Conservation (phyloP, 2,113 vertebrate genomes). For the Pelusios castaneus region DNA sequence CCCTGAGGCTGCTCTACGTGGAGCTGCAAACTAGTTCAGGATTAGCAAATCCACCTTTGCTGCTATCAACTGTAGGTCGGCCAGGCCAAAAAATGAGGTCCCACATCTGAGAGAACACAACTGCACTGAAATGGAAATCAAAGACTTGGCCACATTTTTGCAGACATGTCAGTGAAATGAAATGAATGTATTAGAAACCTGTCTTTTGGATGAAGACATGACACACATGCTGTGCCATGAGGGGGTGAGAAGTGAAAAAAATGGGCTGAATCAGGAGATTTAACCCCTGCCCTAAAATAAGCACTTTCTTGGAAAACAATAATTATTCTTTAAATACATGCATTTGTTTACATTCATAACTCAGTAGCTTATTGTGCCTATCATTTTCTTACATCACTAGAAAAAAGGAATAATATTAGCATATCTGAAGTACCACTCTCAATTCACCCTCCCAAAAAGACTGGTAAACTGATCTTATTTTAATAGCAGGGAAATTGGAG, state of each 20-base stretch:
- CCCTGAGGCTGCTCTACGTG: neutral
- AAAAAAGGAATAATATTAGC: neutral
- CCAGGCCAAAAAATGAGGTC: neutral
- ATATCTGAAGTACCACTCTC: neutral
- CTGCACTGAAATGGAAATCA: neutral
- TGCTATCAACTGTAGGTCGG: neutral
- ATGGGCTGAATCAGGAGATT: neutral
- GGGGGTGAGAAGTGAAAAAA: neutral
- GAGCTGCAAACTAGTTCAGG: neutral
- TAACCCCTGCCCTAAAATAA: neutral
- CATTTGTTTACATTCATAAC: neutral
- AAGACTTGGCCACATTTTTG: neutral
- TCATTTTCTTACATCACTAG: neutral
- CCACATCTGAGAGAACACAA: neutral
- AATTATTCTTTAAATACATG: neutral
- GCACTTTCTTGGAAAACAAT: neutral
- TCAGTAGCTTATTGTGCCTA: neutral
- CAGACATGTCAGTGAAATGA: neutral
- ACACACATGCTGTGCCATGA: rapidly evolving
- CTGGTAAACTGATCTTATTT: neutral
- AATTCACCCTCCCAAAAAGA: neutral
- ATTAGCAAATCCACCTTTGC: neutral
- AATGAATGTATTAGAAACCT: neutral
- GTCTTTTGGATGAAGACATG: neutral
- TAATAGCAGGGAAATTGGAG: neutral